Base-by-base conservation (phyloP, 2,888 invertebrate species). In the Crioceris asparagi region DNA sequence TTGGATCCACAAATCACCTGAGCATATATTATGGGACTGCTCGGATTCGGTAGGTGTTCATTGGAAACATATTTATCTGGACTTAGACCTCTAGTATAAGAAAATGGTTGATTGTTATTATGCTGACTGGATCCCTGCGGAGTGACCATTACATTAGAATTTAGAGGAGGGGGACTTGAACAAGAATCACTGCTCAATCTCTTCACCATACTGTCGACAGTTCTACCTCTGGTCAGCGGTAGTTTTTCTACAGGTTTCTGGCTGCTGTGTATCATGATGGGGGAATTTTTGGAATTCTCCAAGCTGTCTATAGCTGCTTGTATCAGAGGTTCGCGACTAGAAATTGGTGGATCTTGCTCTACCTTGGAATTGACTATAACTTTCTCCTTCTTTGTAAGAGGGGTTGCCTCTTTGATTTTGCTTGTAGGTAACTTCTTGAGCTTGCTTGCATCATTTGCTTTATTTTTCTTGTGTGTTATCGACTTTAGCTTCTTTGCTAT, bases 81-180 rank as follows among this genome's bases (percentile, higher is more conserved):
- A 57, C 73, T 74, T 19, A 66, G 41, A 3, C 70, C 68, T 53
- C 74, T 73, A 3, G 80, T 81, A 52, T 87, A 87, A 1, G 86
- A 87, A 62, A 87, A 87, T 18, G 84, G 86, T 55, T 83, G 77
- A 55, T 82, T 83, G 48, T 74, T 74, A 55, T 83, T 82, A 47
- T 74, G 74, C 17, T 72, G 74, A 29, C 77, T 73, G 46, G 74
- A 72, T 3, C 67, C 65, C 33, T 72, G 65, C 17, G 77, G 74
- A 12, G 74, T 67, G 37, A 79, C 70, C 59, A 79, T 66, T 15
- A 61, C 51, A 27, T 64, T 66, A 16, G 65, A 62, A 54, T 74
- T 75, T 19, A 73, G 62, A 2, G 80, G 76, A 1, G 79, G 77
- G 2, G 80, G 76, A 1, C 79, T 72, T 7, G 78, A 74, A 33